Conservation (phyloP, 23 tunicate genomes). For the Trididemnum clinides region DNA sequence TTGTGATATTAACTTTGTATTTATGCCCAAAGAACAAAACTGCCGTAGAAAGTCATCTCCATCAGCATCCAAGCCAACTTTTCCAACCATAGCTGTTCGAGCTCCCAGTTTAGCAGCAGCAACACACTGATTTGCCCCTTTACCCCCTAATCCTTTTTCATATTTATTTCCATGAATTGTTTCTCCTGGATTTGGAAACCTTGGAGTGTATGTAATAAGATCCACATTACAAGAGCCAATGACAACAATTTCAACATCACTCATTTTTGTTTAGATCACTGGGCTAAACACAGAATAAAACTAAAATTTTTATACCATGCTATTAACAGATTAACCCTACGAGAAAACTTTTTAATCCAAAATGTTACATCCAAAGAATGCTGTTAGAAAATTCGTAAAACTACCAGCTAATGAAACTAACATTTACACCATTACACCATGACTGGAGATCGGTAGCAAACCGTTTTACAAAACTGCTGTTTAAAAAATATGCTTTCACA, state of each 20-base stretch:
- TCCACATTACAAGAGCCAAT: constrained; percentile 89
- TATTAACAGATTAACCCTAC: too few species aligned
- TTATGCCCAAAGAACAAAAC: constrained; percentile 43
- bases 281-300: neutral
- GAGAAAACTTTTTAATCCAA: too few species aligned
- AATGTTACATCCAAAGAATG: too few species aligned
- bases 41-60: constrained; percentile 58
- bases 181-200: constrained; percentile 80
- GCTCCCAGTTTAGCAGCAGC: constrained; percentile 91
- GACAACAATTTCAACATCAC: constrained; percentile 55
- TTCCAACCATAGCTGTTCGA: constrained; percentile 62
- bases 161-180: constrained; percentile 62
- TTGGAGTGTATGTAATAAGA: constrained; percentile 57
- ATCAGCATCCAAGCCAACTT: constrained; percentile 80
- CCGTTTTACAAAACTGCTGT: too few species aligned
- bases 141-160: constrained; percentile 87
- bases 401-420: too few species aligned
- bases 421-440: too few species aligned
- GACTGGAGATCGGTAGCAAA: too few species aligned
- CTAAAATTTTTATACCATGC: too few species aligned
- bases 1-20: constrained; percentile 27
- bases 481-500: too few species aligned
- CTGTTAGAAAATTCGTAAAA: too few species aligned
- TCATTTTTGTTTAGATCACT: neutral
- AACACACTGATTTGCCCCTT: constrained; percentile 96